phyloP scores from a whole-genome alignment of 2,797 vertebrate genomes.

The Melanotaenia parkinsoni region DNA sequence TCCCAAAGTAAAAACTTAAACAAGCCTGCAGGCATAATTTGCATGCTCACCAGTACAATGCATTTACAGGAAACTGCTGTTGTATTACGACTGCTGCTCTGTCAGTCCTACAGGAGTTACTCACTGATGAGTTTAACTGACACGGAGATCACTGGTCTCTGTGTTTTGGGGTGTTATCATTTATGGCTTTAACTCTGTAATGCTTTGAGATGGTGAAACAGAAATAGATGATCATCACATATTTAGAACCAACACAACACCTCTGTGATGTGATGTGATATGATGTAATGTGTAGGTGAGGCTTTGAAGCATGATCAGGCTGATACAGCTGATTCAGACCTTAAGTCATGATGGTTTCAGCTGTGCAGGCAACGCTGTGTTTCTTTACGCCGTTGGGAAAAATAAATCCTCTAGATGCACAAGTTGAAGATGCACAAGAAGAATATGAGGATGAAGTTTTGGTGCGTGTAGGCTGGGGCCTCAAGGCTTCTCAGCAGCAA shows the following conservation, averaged over 20 bases:
- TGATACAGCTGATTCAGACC: not conserved
- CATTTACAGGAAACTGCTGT: too few species aligned
- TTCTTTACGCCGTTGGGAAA: not conserved
- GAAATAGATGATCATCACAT: slow-evolving; percentile 1
- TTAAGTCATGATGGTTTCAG: not conserved
- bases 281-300: not conserved
- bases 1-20: too few species aligned
- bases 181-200: not conserved
- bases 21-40: too few species aligned
- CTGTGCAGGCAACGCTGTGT: too few species aligned
- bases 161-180: not conserved
- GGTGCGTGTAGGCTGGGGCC: slow-evolving; percentile 60
- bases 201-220: too few species aligned
- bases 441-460: slow-evolving; percentile 42
- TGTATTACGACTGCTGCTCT: too few species aligned
- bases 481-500: slow-evolving; percentile 39
- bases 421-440: slow-evolving; percentile 25
- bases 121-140: too few species aligned
- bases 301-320: not conserved
- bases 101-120: not conserved
- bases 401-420: not conserved
- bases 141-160: too few species aligned
- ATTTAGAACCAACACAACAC: not conserved
- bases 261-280: not conserved
- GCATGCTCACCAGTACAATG: too few species aligned